phyloP scores from a whole-genome alignment of 1,140 invertebrate species.

The Thaumetopoea pityocampa region DNA sequence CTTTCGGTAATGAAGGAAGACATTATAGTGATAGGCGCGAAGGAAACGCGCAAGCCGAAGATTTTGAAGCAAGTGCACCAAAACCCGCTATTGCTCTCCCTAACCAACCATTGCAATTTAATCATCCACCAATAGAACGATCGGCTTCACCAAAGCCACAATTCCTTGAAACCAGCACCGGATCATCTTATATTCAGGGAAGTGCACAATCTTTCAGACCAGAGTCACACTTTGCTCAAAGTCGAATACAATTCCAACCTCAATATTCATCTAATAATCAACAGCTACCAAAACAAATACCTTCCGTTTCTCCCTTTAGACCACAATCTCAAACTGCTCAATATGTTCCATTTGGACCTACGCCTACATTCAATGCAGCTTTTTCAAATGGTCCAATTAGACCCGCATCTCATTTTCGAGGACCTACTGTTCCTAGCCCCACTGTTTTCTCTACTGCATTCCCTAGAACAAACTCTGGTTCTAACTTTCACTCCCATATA shows the following conservation, averaged over 20 bases:
- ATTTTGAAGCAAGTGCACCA: conserved; percentile 76
- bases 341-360: conserved; percentile 54
- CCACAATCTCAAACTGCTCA: conserved; percentile 49
- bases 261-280: conserved; percentile 58
- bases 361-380: conserved; percentile 35
- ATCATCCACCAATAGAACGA: conserved; percentile 36
- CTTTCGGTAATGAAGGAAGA: conserved; percentile 81
- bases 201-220: conserved; percentile 34
- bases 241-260: conserved; percentile 70
- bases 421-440: conserved; percentile 48
- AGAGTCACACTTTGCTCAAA: conserved; percentile 50
- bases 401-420: conserved; percentile 35
- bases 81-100: conserved; percentile 74
- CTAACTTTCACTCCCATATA: conserved; percentile 45
- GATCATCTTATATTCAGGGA: conserved; percentile 30
- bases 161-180: conserved; percentile 44
- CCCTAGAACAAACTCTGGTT: conserved; percentile 42
- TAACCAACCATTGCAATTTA: conserved; percentile 3
- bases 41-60: conserved; percentile 71
- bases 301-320: conserved; percentile 56
- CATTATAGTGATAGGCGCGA: conserved; percentile 75
- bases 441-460: conserved; percentile 37
- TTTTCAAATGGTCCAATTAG: conserved; percentile 47
- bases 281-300: conserved; percentile 63
- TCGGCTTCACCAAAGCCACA: conserved; percentile 46